phyloP scores from a whole-genome alignment of 2,888 invertebrate genomes.

The Drosophila paracracens region DNA sequence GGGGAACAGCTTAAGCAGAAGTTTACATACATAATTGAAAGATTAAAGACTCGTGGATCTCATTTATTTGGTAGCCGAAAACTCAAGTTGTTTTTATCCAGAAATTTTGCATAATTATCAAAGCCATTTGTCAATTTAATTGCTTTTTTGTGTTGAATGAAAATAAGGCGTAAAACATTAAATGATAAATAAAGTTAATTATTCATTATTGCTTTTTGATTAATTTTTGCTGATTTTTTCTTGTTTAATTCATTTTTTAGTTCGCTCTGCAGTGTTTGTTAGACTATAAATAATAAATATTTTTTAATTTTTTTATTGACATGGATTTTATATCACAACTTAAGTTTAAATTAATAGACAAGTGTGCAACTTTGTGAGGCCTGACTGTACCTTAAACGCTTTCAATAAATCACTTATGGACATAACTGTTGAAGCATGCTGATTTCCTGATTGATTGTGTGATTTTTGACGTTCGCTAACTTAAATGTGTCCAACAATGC shows the following conservation, averaged over 20 bases:
- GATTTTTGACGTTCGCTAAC: background rate
- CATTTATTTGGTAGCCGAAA: background rate
- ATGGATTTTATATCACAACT: too few relatives aligned
- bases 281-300: too few relatives aligned
- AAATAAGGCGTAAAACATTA: slow-evolving; percentile 6
- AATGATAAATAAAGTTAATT: slow-evolving; percentile 2
- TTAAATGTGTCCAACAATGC: background rate
- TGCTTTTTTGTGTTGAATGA: background rate
- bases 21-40: background rate
- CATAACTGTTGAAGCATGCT: background rate
- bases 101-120: slow-evolving; percentile 35
- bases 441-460: background rate
- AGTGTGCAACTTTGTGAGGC: background rate
- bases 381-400: background rate
- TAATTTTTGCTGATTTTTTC: background rate
- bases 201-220: slow-evolving; percentile 6
- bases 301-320: background rate
- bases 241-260: background rate
- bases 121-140: slow-evolving; percentile 18
- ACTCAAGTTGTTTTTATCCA: background rate
- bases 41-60: background rate
- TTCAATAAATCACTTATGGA: too few relatives aligned
- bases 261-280: background rate
- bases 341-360: too few relatives aligned
- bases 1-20: background rate